Evolutionary conservation across 2,888 invertebrate species (phyloP).

Genomic region (Omphaloscelis lunosa): DNA sequence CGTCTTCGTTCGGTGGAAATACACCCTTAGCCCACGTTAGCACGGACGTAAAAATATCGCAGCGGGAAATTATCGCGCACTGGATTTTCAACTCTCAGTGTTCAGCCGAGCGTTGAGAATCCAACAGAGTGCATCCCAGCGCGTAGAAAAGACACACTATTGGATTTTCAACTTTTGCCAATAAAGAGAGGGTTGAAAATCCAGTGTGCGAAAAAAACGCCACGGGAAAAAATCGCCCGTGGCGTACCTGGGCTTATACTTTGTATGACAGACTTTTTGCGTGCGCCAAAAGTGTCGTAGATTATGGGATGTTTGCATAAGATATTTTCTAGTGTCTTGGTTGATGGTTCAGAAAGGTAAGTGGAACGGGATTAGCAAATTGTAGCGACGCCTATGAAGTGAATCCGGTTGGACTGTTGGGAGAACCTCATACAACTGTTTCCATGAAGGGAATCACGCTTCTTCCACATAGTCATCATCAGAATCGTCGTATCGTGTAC

Average conservation of each 20-base stretch:
- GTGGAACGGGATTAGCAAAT: background rate
- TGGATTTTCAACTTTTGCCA: too few species aligned
- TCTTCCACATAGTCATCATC: background rate
- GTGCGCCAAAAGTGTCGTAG: background rate
- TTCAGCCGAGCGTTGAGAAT: too few species aligned
- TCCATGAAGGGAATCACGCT: background rate
- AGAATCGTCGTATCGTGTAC: background rate
- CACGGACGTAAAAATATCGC: too few species aligned
- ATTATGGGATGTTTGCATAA: background rate
- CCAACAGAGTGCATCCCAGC: too few species aligned
- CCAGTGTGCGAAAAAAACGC: too few species aligned
- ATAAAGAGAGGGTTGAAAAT: too few species aligned
- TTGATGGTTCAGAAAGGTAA: background rate
- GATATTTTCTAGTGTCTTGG: background rate
- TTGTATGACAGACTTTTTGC: background rate
- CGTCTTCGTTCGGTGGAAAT: background rate
- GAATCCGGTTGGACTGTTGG: background rate
- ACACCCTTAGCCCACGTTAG: too few species aligned
- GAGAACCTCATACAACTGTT: background rate
- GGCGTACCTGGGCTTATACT: background rate
- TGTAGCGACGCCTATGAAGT: background rate
- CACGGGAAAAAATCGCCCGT: too few species aligned
- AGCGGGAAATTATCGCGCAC: too few species aligned
- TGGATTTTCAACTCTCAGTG: too few species aligned
- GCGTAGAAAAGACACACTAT: too few species aligned